phyloP scores from a whole-genome alignment of 2,113 vertebrate species.

The Pristiophorus japonicus region DNA sequence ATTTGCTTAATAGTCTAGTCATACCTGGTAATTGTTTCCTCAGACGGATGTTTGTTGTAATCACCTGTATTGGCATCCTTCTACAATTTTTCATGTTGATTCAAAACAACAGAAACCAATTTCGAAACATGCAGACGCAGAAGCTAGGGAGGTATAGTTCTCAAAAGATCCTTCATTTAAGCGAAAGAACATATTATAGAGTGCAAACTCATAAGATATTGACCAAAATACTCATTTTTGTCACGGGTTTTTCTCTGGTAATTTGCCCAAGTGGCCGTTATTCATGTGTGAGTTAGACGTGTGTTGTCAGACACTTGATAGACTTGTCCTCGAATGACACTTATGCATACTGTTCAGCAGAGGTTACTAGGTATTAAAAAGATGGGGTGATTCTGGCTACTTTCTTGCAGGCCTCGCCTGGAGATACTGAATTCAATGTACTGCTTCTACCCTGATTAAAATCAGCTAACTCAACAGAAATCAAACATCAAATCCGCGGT shows the following conservation, averaged over 20 bases:
- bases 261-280: background rate
- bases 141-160: background rate
- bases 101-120: background rate
- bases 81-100: background rate
- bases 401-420: background rate
- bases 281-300: background rate
- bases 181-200: too few species aligned
- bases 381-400: background rate
- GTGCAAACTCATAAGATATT: too few species aligned
- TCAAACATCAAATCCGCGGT: background rate
- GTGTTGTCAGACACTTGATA: background rate
- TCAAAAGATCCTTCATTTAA: background rate
- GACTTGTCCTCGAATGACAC: background rate
- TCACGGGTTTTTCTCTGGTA: background rate
- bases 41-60: background rate
- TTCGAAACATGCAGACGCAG: background rate
- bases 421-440: background rate
- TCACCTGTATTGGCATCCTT: background rate
- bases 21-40: background rate
- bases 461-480: background rate
- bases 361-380: background rate
- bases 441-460: background rate
- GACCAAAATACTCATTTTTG: background rate
- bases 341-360: background rate
- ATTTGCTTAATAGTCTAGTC: background rate